Evolutionary conservation across 2,797 vertebrate species (phyloP), one percentile per base, ranked within the genome.

Genomic region (Scarus forsteni): DNA sequence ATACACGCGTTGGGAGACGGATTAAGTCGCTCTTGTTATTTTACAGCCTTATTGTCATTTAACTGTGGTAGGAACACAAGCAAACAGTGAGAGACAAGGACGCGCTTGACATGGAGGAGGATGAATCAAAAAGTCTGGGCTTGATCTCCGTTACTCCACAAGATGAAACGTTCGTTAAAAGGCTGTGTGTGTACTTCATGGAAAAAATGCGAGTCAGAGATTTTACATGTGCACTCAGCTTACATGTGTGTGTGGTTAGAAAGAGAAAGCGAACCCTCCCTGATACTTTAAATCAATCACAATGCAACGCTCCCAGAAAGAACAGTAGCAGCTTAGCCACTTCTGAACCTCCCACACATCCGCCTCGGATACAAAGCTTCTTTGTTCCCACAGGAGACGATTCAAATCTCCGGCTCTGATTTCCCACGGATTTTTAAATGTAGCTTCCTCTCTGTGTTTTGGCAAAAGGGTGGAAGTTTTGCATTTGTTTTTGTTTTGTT

Each of bases 321-420:
- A 88, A 79, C 85, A 77, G 85, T 58, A 83, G 79, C 83, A 81
- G 83, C 85, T 89, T 81, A 91, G 81, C 88, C 86, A 82, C 83
- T 83, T 79, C 42, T 79, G 80, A 92, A 84, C 88, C 88, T 81
- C 90, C 90, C 88, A 90, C 90, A 88, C 84, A 70, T 57, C 74
- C 27, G 66, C 75, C 77, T 27, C 3, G 72, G 84, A 83, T 80
- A 90, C 85, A 92, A 88, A 92, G 78, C 59, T 64, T 75, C 84
- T 89, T 90, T 91, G 85, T 89, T 90, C 89, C 83, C 77, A 39
- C 70, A 75, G 73, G 75, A 91, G 79, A 92, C 85, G 85, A 89
- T 87, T 88, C 86, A 80, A 87, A 88, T 84, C 86, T 85, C 68
- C 74, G 53, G 80, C 78, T 81, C 77, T 19, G 6, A 78, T 83